Base-by-base conservation (phyloP, 2,888 invertebrate genomes). In the Rapana venosa region DNA sequence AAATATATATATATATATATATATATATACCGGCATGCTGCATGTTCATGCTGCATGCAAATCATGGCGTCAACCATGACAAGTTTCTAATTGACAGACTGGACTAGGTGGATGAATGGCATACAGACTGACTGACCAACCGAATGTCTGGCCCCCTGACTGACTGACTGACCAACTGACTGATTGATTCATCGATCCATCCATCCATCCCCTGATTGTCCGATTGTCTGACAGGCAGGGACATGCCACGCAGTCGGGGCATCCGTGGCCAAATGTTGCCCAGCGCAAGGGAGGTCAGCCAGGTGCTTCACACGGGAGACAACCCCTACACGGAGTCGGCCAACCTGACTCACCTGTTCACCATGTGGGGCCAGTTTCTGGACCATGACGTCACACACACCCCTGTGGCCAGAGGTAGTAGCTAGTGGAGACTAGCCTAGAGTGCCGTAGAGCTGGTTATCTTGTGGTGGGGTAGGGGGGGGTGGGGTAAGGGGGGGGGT, bases 321-420 rank as follows among this genome's bases (percentile, higher is more conserved):
- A 88, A 61, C 35, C 15, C 6, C 22, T 11, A 20, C 17, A 88
- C 87, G 20, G 66, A 81, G 81, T 61, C 86, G 13, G 5, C 30
- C 0, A 8, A 87, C 20, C 81, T 90, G 66, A 88, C 86, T 77
- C 88, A 86, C 56, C 32, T 90, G 66, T 90, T 90, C 70, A 88
- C 88, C 58, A 58, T 86, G 61, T 90, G 88, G 70, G 90, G 90
- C 32, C 90, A 90, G 88, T 90, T 88, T 61, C 88, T 90, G 35
- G 88, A 88, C 66, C 90, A 90, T 26, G 90, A 90, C 36, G 36
- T 90, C 22, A 85, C 35, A 17, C 79, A 88, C 66, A 90, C 90
- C 2, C 90, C 90, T 15, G n/a, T 79, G 58, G 70, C 88, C 32
- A 88, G 26, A 74, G 86, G 90, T 90, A 36, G 30, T 47, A 47